These are phyloP conservation scores for Rhadina sibilatrix DNA, from an alignment of 2,113 vertebrate genomes.

Conservation along the genomic window DNA sequence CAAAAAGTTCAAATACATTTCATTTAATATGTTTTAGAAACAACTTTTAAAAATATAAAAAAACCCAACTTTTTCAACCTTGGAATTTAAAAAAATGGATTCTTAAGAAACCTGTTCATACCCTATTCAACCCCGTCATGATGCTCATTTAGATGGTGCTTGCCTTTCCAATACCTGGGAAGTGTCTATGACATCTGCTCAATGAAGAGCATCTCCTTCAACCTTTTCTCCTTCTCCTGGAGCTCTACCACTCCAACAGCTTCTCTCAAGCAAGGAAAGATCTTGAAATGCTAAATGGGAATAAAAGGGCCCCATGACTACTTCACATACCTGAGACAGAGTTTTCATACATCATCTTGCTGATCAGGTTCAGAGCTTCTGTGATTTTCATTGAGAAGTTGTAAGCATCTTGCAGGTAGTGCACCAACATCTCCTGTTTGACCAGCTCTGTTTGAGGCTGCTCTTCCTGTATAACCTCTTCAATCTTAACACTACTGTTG, in stretches of 20 bases:
- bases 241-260: background rate
- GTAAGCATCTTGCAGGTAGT: conserved; percentile 90
- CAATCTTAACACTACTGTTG: background rate
- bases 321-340: conserved; percentile 83
- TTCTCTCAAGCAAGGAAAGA: background rate
- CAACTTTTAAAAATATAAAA: background rate
- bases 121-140: background rate
- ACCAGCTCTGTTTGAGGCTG: conserved; percentile 63
- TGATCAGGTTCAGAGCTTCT: conserved; percentile 84
- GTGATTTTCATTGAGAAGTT: conserved; percentile 88
- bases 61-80: background rate
- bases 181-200: background rate
- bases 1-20: background rate
- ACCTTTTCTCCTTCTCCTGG: background rate
- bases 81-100: background rate
- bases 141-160: background rate
- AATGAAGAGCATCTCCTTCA: background rate
- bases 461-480: background rate
- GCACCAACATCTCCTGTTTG: conserved; percentile 94
- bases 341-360: conserved; percentile 90
- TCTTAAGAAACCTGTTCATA: background rate
- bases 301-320: background rate
- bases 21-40: background rate
- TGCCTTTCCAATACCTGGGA: background rate
- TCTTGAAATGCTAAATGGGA: background rate